Base-by-base conservation (phyloP, 1,140 invertebrate species). In the Apis cerana region DNA sequence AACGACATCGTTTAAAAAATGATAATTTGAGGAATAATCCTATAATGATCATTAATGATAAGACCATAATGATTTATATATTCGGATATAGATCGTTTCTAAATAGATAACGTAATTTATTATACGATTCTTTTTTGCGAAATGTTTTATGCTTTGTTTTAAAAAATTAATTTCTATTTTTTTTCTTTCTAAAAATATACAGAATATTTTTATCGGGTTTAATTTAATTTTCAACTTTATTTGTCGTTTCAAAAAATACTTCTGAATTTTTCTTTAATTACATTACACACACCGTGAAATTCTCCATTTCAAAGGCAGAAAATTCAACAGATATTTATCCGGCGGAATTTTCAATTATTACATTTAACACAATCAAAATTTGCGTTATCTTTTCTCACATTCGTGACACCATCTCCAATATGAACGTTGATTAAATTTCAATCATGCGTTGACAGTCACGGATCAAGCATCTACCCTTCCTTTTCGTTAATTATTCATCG, bases 381-480 rank as follows among this genome's bases (percentile, higher is more conserved):
- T 43, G 23, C n/a, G 48, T 12, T 21, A 21, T 64, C 13, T 19
- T 17, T 21, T 21, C 8, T 7, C 19, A 13, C 7, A 2, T 17
- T 19, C 43, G 9, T 13, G 59, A 21, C 23, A 64, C 10, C 23
- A 19, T 64, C 33, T 12, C 21, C 11, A 52, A 52, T 33, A 33
- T 11, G 12, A 65, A 54, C 23, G 27, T 65, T 76, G 48, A 76
- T 65, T 65, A 76, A 76, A 76, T 33, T 65, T 76, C 50, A 8
- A 76, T 76, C 61, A 12, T 23, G 23, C 64, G n/a, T 48, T 12
- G 52, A 23, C 59, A 52, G 59, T n/a, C 48, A 33, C 13, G 58
- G 3, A 8, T 61, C 5, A 43, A 43, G 5, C 33, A 15, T 64
- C n/a, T 5, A 15, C 23, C 15, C n/a, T 52, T 52, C 23, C 5